phyloP scores from a whole-genome alignment of 2,797 vertebrate species.

The Astyanax mexicanus region DNA sequence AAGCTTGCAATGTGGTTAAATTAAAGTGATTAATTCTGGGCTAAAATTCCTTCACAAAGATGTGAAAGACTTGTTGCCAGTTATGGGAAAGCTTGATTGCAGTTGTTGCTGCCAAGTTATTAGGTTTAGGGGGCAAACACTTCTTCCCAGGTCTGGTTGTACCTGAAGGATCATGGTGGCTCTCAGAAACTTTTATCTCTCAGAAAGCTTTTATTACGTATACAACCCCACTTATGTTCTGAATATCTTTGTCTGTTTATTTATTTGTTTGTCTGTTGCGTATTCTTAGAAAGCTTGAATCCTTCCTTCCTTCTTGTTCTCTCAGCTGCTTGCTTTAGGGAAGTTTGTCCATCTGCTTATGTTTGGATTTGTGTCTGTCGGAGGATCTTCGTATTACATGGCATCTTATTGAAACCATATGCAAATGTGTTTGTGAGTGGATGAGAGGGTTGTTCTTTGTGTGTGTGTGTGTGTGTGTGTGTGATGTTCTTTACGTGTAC shows the following conservation, averaged over 20 bases:
- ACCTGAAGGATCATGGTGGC: neutral
- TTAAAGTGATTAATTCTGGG: too few relatives aligned
- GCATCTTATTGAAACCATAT: slow-evolving; percentile 10
- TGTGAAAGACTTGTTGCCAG: too few relatives aligned
- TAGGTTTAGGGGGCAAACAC: too few relatives aligned
- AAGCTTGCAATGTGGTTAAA: too few relatives aligned
- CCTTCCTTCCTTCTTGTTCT: slow-evolving; percentile 4
- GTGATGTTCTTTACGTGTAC: slow-evolving; percentile 11
- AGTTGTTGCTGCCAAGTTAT: too few relatives aligned
- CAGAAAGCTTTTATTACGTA: neutral
- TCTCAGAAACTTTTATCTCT: neutral
- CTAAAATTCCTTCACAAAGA: too few relatives aligned
- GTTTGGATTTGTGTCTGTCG: slow-evolving; percentile 27
- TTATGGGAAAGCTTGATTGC: too few relatives aligned
- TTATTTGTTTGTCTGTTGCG: neutral
- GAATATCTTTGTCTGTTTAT: too few relatives aligned
- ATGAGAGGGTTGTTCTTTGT: slow-evolving; percentile 8
- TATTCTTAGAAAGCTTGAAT: neutral
- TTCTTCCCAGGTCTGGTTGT: too few relatives aligned
- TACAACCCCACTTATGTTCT: neutral
- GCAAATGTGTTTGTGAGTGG: slow-evolving; percentile 20
- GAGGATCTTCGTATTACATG: neutral
- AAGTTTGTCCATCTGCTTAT: slow-evolving; percentile 33
- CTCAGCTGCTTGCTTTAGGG: slow-evolving; percentile 1
- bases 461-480: slow-evolving; percentile 5